A percentile compares a stretch with the other conserved stretches of the same genome.
Evolutionary conservation across 2,797 vertebrate species (phyloP).

Genomic region (Paramormyrops hopkinsi): DNA sequence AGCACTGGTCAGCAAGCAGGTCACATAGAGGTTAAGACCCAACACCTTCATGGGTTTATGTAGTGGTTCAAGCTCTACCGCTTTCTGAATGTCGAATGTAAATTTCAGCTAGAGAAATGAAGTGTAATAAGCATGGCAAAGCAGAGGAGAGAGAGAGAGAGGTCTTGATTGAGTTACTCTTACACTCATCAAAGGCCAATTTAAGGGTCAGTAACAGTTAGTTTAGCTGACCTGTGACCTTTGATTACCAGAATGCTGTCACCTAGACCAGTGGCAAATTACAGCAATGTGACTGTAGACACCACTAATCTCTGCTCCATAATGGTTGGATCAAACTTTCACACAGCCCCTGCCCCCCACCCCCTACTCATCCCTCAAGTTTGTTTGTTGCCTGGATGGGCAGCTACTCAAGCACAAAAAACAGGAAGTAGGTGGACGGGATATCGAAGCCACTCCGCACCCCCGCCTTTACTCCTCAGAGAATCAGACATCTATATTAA

Average conservation of each 20-base stretch:
- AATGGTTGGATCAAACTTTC: background rate
- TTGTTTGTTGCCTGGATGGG: background rate
- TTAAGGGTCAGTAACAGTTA: background rate
- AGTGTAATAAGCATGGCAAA: background rate
- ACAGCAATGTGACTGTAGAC: background rate
- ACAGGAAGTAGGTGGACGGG: background rate
- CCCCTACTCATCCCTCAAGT: background rate
- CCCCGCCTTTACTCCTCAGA: background rate
- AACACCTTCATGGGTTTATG: background rate
- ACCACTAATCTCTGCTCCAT: background rate
- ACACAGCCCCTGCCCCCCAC: background rate
- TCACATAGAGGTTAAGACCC: background rate
- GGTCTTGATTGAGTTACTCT: background rate
- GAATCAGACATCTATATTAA: conserved; percentile 7
- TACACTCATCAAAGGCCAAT: background rate
- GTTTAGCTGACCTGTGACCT: background rate
- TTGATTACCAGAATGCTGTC: background rate
- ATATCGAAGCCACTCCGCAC: background rate
- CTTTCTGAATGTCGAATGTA: background rate
- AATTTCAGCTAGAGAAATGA: background rate
- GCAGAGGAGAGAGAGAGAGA: background rate
- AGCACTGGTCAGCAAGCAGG: background rate
- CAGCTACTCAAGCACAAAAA: background rate
- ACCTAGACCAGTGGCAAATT: background rate
- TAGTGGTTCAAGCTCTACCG: background rate